Evolutionary conservation across 2,888 invertebrate genomes (phyloP), one percentile per base, ranked within the genome.

Genomic region (Hypomecis atomaria): DNA sequence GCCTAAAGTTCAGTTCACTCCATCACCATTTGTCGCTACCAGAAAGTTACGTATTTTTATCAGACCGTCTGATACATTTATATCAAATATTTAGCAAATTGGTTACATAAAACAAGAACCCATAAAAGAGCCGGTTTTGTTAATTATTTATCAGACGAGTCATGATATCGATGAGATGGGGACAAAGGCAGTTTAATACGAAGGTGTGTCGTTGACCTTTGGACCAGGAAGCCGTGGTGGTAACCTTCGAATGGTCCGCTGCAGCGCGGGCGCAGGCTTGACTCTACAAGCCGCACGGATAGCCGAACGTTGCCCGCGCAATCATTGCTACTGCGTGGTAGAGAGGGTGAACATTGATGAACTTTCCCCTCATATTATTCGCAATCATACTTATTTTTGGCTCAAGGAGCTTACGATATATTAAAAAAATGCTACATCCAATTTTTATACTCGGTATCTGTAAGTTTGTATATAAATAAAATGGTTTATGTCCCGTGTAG

Each of bases 221-320:
- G 76, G 65, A 81, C 77, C 78, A 83, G 87, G 87, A 87, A 87
- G 71, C 70, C 65, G 69, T 61, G 74, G 61, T 71, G 75, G 73
- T 79, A 85, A 79, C 85, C 87, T 87, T 86, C 83, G 63, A 11
- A 40, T 45, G 36, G 11, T 59, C 37, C 44, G 49, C 45, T 65
- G 48, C 59, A 64, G 56, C 38, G 38, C 37, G 5, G 49, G 9
- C 38, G 50, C 50, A 50, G 38, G 50, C 13, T n/a, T 37, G 38
- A 9, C n/a, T 6, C 23, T 8, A 7, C n/a, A 10, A 40, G 10
- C 52, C 23, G 52, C 42, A 9, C 8, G 23, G 11, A 36, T 9
- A 11, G 36, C 7, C 36, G 36, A 49, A 23, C 36, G 37, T 11
- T 23, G 11, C 43, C 43, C 2, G 13, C 5, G 37, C 36, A 49